Base-by-base conservation (phyloP, 2,888 invertebrate species). In the Omphaloscelis lunosa region DNA sequence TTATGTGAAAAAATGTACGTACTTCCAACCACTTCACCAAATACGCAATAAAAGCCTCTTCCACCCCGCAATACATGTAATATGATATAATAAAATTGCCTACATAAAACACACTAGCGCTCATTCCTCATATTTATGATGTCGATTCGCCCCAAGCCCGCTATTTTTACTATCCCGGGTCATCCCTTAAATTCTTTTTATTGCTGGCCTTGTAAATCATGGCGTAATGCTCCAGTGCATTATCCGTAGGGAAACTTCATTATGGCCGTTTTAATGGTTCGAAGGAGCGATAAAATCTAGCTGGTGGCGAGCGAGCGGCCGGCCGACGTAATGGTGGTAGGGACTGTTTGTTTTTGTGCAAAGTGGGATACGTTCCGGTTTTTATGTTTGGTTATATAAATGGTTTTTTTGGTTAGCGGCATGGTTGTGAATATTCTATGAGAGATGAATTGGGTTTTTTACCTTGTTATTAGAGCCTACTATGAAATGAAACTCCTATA, bases 121-220 rank as follows among this genome's bases (percentile, higher is more conserved):
- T 90, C 95, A 95, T 96, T 93, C 94, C 91, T 96, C 94, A 95
- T 95, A 95, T 96, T 96, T 96, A 96, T 94, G 94, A 94, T 92
- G 92, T 91, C 92, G 90, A 91, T 91, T 89, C 89, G 78, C 88
- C 86, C 87, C 87, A 85, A 86, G 88, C 89, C 88, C 90, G 90
- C 91, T 91, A 95, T 95, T 95, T 95, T 95, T 95, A 94, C 95
- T 91, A 92, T 89, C 90, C 88, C 90, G 93, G 94, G 96, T 96
- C 96, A 96, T 96, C 96, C 96, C 96, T 96, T 96, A 96, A 96
- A 96, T 96, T 96, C 95, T 96, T 96, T 96, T 96, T 96, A 96
- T 96, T 96, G 96, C 95, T 92, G 92, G 94, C 95, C 95, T 95
- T 95, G 96, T 96, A 96, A 96, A 96, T 96, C 96, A 96, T 96